phyloP scores from a whole-genome alignment of 2,888 invertebrate genomes.

The Caenorhabditis virilis region DNA sequence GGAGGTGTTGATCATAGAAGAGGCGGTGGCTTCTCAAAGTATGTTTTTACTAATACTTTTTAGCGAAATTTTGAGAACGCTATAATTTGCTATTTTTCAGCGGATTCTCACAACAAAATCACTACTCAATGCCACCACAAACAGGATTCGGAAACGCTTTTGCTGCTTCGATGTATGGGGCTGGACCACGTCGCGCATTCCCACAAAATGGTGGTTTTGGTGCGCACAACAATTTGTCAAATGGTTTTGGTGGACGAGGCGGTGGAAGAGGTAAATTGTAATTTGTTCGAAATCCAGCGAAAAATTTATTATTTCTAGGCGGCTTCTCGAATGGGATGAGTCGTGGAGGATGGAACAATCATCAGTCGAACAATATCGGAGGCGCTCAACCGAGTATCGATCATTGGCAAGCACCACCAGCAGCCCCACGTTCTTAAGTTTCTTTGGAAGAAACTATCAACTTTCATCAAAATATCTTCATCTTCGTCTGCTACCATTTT shows the following conservation, averaged over 20 bases:
- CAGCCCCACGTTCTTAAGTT: no score
- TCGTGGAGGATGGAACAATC: neutral
- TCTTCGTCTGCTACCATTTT: no score
- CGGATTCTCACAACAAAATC: slow-evolving; percentile 9
- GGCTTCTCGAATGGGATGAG: slow-evolving; percentile 2
- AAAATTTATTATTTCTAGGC: slow-evolving; percentile 1
- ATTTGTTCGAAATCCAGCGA: neutral
- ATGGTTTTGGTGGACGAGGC: slow-evolving; percentile 7
- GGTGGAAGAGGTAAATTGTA: slow-evolving; percentile 2
- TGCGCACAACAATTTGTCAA: slow-evolving; percentile 20
- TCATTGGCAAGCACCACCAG: slow-evolving; percentile 38
- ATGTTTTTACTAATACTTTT: no score
- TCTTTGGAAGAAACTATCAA: no score
- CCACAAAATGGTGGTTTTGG: slow-evolving; percentile 31
- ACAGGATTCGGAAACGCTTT: slow-evolving; percentile 6
- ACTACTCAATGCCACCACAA: neutral
- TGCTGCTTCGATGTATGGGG: slow-evolving; percentile 4
- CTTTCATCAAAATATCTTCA: no score
- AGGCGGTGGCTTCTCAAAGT: no score
- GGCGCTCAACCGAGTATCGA: slow-evolving; percentile 13
- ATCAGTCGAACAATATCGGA: neutral
- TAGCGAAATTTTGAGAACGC: neutral
- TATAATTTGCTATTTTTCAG: slow-evolving; percentile 1
- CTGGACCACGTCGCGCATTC: slow-evolving; percentile 22
- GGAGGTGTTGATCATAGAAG: slow-evolving; percentile 36